A percentile compares a stretch with the other conserved stretches of the same genome.
Evolutionary conservation across 2,113 vertebrate species (phyloP).

Genomic region (Nannospalax galili): DNA sequence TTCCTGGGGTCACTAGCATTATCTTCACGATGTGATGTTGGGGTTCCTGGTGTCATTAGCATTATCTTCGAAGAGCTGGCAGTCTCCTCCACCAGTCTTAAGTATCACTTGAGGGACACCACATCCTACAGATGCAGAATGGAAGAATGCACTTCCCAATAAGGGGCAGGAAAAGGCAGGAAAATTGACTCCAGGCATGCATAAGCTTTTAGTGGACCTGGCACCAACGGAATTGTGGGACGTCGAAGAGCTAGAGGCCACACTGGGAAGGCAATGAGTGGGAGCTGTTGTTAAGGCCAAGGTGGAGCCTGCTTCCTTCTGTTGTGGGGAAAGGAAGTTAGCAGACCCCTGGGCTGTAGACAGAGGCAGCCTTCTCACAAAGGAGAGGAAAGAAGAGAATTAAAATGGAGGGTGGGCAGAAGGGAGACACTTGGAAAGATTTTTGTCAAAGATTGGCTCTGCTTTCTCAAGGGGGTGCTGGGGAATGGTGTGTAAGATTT

Average conservation of each 20-base stretch:
- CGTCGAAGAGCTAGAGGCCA: background rate
- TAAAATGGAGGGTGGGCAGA: background rate
- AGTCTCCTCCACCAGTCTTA: background rate
- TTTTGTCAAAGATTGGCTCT: background rate
- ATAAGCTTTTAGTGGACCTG: background rate
- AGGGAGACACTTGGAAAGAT: background rate
- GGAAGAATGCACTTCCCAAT: background rate
- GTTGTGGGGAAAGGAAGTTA: background rate
- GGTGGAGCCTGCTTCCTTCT: background rate
- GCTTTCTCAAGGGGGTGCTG: background rate
- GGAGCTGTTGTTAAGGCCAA: background rate
- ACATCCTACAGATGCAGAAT: background rate
- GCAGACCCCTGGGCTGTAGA: background rate
- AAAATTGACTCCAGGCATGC: background rate
- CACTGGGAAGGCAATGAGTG: fast-evolving
- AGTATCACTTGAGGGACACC: background rate
- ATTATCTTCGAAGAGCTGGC: background rate
- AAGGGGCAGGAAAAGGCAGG: background rate
- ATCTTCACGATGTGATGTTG: too few species aligned
- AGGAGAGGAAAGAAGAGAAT: background rate
- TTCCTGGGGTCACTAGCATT: background rate
- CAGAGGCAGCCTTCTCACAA: background rate
- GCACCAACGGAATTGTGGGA: background rate
- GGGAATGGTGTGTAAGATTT: background rate
- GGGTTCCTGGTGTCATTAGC: background rate